A percentile compares a stretch with the other conserved stretches of the same genome.
Conservation (phyloP, 2,888 invertebrate genomes). For the Laspeyria flexula region DNA sequence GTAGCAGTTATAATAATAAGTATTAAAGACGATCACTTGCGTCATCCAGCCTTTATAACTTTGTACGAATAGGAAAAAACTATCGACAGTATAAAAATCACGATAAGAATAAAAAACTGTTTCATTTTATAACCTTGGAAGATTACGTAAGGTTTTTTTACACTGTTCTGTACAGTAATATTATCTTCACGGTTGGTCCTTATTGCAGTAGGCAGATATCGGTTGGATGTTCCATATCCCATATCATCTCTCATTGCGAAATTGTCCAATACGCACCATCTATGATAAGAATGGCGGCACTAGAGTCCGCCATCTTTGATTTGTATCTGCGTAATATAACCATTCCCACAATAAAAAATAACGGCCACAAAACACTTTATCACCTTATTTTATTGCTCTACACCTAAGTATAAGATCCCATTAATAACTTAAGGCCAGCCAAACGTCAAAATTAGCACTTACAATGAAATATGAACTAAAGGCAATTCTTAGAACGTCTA, state of each 20-base stretch:
- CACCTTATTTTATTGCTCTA: too few species aligned
- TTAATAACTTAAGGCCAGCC: not conserved
- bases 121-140: not conserved
- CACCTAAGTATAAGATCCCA: too few species aligned
- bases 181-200: not conserved
- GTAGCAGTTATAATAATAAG: not conserved
- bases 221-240: too few species aligned
- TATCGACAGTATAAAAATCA: not conserved
- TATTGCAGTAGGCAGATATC: too few species aligned
- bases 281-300: too few species aligned
- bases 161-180: not conserved
- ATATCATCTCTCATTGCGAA: too few species aligned
- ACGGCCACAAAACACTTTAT: too few species aligned
- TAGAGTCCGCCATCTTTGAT: too few species aligned
- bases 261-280: too few species aligned
- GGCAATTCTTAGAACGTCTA: conserved; percentile 34
- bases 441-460: conserved; percentile 3
- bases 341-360: too few species aligned
- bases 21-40: not conserved
- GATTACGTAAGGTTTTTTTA: not conserved
- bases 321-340: too few species aligned
- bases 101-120: not conserved
- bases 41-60: not conserved
- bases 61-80: not conserved
- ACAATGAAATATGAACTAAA: conserved; percentile 30